Base-by-base conservation (phyloP, 1,140 invertebrate genomes). In the Hylaeus volcanicus region DNA sequence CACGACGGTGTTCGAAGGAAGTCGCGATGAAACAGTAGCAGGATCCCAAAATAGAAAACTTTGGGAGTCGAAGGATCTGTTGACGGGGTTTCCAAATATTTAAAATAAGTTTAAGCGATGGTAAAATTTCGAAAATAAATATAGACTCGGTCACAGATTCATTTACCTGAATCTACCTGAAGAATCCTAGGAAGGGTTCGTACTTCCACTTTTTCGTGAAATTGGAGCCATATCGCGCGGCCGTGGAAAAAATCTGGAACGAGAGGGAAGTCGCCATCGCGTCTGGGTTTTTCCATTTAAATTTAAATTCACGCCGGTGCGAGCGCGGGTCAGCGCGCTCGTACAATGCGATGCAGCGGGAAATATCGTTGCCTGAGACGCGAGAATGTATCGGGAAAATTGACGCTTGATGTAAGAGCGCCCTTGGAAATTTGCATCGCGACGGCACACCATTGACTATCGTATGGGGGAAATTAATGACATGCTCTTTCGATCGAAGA, bases 251-350 rank as follows among this genome's bases (percentile, higher is more conserved):
- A 51, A 51, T 14, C 39, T 41, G 39, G 51, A 51, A 79, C 56
- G 61, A 65, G 15, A 26, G 9, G 51, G 53, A 12, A 41, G 41
- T 37, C 58, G 39, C 1, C 51, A 15, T 12, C 48, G 26, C 26
- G 48, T 79, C 61, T 70, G 51, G 77, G 64, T 61, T 79, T 79
- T 79, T 56, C 77, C 77, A 79, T 79, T 79, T 79, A 79, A 79
- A 79, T 79, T 79, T 79, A 79, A 79, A 79, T 79, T 51, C 61
- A 70, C 43, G 61, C 48, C 77, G 43, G 41, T 51, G 69, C 48
- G 69, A 72, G 69, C 51, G 69, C 55, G 37, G 76, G 76, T 72
- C 69, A 79, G 58, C 51, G 69, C 76, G 61, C 55, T 63, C 51
- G 61, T 79, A 79, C 61, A 65, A 79, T 79, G 61, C 41, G 2